Base-by-base conservation (phyloP, 53 echinoderm and acorn worm genomes). In the Paracentrotus lividus region DNA sequence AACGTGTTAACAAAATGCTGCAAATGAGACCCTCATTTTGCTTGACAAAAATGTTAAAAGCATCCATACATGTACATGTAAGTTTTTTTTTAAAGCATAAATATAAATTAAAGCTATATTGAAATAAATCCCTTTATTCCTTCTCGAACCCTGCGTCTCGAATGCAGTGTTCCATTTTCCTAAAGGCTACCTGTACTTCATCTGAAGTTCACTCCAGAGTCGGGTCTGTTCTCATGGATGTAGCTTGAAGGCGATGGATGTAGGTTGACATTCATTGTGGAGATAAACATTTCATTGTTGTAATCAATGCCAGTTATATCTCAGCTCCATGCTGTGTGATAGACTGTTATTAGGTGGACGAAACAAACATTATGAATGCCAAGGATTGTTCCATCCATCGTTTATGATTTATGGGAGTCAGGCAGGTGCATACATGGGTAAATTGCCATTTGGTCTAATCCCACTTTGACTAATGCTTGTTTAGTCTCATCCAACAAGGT, bases 361-460 rank as follows among this genome's bases (percentile, higher is more conserved):
- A 81, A 45, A 81, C 47, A 81, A 81, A 44, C 81, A 81, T 81
- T 26, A 47, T 12, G 16, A 44, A 81, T 81, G 81, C 81, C 81
- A 81, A 27, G 81, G 26, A 49, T 81, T 3, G 27, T 81, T 81
- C 33, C 38, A 72, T n/a, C 77, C 21, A 43, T 77, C 44, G 10
- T 26, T 10, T 49, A n/a, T 81, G 47, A 81, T 81, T 47, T 81
- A 47, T 18, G 81, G 47, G 72, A 16, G 72, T 16, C 5, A 20
- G 72, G 2, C 18, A 40, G 72, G 72, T 72, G 36, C 34, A 34
- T 16, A 4, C n/a, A n/a, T n/a, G n/a, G n/a, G n/a, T n/a, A n/a
- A n/a, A 72, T 72, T 36, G 13, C 14, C 40, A 3, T 72, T n/a
- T n/a, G n/a, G n/a, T n/a, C n/a, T n/a, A n/a, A n/a, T n/a, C n/a